Evolutionary conservation across 2,888 invertebrate genomes (phyloP).

Genomic region (Hetaerina titia): DNA sequence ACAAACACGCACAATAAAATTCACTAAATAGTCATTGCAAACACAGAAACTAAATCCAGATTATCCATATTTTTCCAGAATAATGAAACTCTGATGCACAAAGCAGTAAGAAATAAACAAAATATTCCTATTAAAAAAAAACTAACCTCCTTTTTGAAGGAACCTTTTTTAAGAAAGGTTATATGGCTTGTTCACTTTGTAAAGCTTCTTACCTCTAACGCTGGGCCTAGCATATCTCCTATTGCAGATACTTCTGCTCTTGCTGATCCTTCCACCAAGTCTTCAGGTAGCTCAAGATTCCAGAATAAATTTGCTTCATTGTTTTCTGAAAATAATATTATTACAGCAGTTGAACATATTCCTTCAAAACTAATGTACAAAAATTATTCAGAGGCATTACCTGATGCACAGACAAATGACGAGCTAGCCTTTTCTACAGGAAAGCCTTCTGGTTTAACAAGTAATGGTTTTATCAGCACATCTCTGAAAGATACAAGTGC

Average conservation of each 20-base stretch:
- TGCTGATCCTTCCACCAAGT: slow-evolving; percentile 83
- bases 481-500: slow-evolving; percentile 77
- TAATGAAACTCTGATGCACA: no score
- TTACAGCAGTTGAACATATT: neutral
- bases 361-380: neutral
- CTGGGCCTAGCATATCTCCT: slow-evolving; percentile 83
- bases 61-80: no score
- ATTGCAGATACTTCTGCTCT: slow-evolving; percentile 82
- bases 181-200: neutral
- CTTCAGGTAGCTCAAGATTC: slow-evolving; percentile 78
- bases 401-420: slow-evolving; percentile 83
- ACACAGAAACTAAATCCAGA: no score
- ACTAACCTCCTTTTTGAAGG: no score
- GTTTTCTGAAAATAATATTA: neutral
- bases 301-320: slow-evolving; percentile 73
- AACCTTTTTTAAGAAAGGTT: no score
- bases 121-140: no score
- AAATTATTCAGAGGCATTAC: slow-evolving; percentile 75
- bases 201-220: slow-evolving; percentile 76
- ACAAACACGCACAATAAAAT: no score
- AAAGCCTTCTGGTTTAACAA: slow-evolving; percentile 86
- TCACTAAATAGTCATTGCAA: no score
- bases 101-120: no score
- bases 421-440: slow-evolving; percentile 83
- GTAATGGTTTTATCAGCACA: slow-evolving; percentile 81